Evolutionary conservation across 1,140 invertebrate species (phyloP).

Genomic region (Liolophura sinensis): DNA sequence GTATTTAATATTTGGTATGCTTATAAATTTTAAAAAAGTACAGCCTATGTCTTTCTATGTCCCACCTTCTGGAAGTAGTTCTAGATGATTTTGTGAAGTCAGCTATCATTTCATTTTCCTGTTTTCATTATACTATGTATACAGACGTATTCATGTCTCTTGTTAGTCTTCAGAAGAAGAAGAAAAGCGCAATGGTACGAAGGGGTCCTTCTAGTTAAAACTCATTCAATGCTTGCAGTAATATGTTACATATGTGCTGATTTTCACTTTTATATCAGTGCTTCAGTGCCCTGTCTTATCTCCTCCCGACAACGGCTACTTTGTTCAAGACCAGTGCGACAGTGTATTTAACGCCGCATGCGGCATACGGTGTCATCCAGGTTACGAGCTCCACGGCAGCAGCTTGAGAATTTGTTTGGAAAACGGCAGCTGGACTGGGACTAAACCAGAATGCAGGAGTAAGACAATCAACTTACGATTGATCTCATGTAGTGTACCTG

Average conservation of each 20-base stretch:
- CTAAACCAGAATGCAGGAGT: constrained; percentile 66
- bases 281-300: constrained; percentile 66
- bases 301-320: constrained; percentile 70
- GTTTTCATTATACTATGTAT: too few relatives aligned
- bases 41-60: too few relatives aligned
- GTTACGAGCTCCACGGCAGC: constrained; percentile 68
- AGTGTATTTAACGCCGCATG: constrained; percentile 74
- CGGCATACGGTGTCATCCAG: constrained; percentile 70
- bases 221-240: constrained; percentile 3
- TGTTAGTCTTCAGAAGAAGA: too few relatives aligned
- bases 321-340: constrained; percentile 69
- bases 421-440: constrained; percentile 71
- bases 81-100: too few relatives aligned
- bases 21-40: too few relatives aligned
- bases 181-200: too few relatives aligned
- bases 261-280: constrained; percentile 51
- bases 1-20: too few relatives aligned
- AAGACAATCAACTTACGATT: constrained; percentile 28
- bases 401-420: constrained; percentile 70
- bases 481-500: too few relatives aligned
- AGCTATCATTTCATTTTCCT: too few relatives aligned
- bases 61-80: too few relatives aligned
- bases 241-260: constrained; percentile 13
- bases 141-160: too few relatives aligned
- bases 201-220: too few relatives aligned